Evolutionary conservation across 2,888 invertebrate genomes (phyloP), one percentile per base, ranked within the genome.

Genomic region (Meiosimyza platycephala): DNA sequence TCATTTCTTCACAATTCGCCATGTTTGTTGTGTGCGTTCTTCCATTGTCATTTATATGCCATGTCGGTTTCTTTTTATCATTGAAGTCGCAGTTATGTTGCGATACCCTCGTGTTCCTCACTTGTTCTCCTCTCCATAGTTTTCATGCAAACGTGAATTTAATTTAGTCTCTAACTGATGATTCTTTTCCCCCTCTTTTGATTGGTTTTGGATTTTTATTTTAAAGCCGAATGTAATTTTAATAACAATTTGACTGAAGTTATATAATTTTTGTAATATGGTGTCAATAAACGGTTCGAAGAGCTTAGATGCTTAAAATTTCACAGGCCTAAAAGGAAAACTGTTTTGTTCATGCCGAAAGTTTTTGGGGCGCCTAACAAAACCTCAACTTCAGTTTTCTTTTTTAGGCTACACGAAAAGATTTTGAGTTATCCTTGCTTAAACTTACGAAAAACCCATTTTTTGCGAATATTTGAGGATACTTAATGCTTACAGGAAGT

Each of bases 121-220:
- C 2, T 28, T 3, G 28, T 4, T 28, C 28, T 28, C 52, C 5
- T 72, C 70, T 62, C 73, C 65, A 74, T 63, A 69, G 72, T 81
- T 74, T 76, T 76, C 76, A 81, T 83, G 81, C 80, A 83, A 82
- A 78, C 78, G 81, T 81, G 80, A 82, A 80, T 82, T 81, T 81
- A 81, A 81, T 73, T 75, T 73, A 52, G 66, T 72, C 62, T 69
- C 73, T 73, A 74, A 76, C 70, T 72, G 71, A 62, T 66, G 72
- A 72, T 72, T 71, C 78, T 80, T 77, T 77, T 77, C 59, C 11
- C 52, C 47, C 33, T 18, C 55, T 40, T n/a, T 59, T 64, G 47
- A n/a, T 16, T 9, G 22, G 22, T 15, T 60, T 22, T 15, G 15
- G 57, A 16, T 47, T 16, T 48, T 59, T 68, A 28, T 60, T 60